phyloP scores from a whole-genome alignment of 2,113 vertebrate species.

The Gallinago undulata region DNA sequence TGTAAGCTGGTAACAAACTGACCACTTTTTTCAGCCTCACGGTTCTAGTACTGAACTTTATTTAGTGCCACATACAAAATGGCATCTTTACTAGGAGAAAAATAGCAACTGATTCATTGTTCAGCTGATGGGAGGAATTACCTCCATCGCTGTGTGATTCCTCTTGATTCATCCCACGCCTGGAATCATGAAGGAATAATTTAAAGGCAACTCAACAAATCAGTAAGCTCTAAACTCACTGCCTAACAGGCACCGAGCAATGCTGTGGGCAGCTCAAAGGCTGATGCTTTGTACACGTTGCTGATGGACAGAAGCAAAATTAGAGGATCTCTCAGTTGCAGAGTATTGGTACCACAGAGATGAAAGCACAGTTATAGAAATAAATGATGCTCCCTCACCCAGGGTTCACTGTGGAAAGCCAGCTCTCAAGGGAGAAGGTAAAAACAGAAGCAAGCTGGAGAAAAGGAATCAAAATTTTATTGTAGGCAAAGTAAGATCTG shows the following conservation, averaged over 20 bases:
- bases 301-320: background rate
- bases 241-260: background rate
- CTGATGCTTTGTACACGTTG: background rate
- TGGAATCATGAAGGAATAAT: background rate
- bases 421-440: background rate
- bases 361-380: background rate
- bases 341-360: background rate
- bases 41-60: slow-evolving; percentile 6
- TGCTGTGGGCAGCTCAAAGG: background rate
- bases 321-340: background rate
- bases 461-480: background rate
- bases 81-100: background rate
- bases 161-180: slow-evolving; percentile 10
- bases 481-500: background rate
- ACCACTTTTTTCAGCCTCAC: slow-evolving; percentile 21
- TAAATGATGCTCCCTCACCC: background rate
- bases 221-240: background rate
- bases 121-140: slow-evolving; percentile 53
- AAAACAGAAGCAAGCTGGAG: background rate
- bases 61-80: background rate
- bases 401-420: background rate
- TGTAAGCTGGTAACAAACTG: background rate
- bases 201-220: background rate
- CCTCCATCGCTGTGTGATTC: background rate
- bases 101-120: slow-evolving; percentile 33